A percentile compares a stretch with the other conserved stretches of the same genome.
phyloP scores from a whole-genome alignment of 1,140 invertebrate genomes.

The Trichogramma pretiosum region DNA sequence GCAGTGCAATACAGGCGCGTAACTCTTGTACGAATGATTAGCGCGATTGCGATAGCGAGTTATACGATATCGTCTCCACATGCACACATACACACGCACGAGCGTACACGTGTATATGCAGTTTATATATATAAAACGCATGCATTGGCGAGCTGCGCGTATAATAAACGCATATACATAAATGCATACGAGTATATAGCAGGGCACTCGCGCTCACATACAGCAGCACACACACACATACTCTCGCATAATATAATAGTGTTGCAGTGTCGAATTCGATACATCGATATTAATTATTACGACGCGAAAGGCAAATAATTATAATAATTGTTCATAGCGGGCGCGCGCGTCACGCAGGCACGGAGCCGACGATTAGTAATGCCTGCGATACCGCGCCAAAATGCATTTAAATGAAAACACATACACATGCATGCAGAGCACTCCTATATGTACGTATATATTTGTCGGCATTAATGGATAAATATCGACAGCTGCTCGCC shows the following conservation, averaged over 20 bases:
- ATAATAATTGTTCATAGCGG: constrained; percentile 40
- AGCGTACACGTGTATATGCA: too few relatives aligned
- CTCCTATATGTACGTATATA: constrained; percentile 11
- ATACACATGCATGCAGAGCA: too few relatives aligned
- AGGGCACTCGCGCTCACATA: too few relatives aligned
- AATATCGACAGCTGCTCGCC: too few relatives aligned
- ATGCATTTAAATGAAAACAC: constrained; percentile 15
- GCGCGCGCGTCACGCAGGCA: constrained; percentile 31
- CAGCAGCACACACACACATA: too few relatives aligned
- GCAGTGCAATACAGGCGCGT: background rate
- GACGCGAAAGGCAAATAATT: constrained; percentile 45
- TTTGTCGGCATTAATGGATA: too few relatives aligned
- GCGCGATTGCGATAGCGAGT: constrained; percentile 28
- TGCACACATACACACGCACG: constrained; percentile 11
- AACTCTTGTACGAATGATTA: constrained; percentile 25
- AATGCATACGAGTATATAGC: too few relatives aligned
- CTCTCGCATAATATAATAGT: too few relatives aligned
- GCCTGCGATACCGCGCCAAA: constrained; percentile 5
- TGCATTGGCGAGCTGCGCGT: too few relatives aligned
- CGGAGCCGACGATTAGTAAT: constrained; percentile 35
- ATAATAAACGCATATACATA: too few relatives aligned
- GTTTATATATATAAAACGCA: constrained; percentile 21
- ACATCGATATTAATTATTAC: constrained; percentile 45
- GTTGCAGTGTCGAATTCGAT: too few relatives aligned
- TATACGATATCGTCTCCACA: constrained; percentile 20